Evolutionary conservation across 1,140 invertebrate species (phyloP).

Genomic region (Doryteuthis pealeii): DNA sequence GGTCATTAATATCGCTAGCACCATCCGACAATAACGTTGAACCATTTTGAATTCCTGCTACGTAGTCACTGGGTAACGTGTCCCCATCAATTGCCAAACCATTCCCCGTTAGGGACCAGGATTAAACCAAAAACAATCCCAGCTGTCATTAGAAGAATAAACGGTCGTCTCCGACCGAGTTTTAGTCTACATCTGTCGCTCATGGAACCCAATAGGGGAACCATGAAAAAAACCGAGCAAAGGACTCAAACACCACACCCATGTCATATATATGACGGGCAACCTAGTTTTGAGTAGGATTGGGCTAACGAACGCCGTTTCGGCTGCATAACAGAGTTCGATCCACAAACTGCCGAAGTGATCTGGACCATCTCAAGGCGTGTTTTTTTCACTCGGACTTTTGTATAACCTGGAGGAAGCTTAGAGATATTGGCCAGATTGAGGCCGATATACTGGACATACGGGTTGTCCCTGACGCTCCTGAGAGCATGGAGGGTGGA

Average conservation of each 20-base stretch:
- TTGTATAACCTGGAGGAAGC: conserved; percentile 21
- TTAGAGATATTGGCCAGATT: conserved; percentile 28
- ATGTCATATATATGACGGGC: conserved; percentile 85
- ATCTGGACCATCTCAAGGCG: conserved; percentile 80
- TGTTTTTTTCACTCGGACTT: conserved; percentile 67
- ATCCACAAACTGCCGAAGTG: conserved; percentile 96
- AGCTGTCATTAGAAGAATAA: conserved; percentile 84
- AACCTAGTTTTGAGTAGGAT: conserved; percentile 91
- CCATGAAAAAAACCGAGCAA: conserved; percentile 83
- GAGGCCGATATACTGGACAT: conserved; percentile 38
- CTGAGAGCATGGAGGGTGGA: conserved; percentile 44
- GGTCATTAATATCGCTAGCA: not conserved
- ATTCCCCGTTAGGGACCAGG: conserved; percentile 83
- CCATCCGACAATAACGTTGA: not conserved
- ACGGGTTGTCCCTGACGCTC: conserved; percentile 36
- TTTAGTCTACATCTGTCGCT: conserved; percentile 82
- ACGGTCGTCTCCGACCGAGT: conserved; percentile 84
- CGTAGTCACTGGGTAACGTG: conserved; percentile 22
- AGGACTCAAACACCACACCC: conserved; percentile 86
- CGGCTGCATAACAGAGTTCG: conserved; percentile 95
- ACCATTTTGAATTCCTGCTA: not conserved
- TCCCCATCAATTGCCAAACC: conserved; percentile 82
- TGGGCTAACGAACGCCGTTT: conserved; percentile 95
- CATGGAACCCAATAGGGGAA: conserved; percentile 86
- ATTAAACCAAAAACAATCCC: conserved; percentile 72